These are phyloP conservation scores for Hyles lineata DNA, from an alignment of 2,888 invertebrate species.

Conservation along the genomic window DNA sequence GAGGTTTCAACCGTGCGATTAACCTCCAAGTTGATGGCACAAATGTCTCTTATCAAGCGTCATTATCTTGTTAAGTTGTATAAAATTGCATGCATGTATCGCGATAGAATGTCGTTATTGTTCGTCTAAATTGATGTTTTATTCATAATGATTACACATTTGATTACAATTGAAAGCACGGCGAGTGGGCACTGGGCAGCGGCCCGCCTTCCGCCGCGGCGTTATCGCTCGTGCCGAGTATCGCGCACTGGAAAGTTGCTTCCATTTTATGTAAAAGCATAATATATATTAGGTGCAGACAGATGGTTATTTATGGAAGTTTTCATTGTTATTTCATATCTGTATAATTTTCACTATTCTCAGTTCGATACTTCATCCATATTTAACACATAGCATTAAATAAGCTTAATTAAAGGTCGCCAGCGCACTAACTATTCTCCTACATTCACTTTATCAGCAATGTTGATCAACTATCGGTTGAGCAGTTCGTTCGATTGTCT, in stretches of 20 bases:
- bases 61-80: slow-evolving; percentile 9
- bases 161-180: slow-evolving; percentile 46
- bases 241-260: slow-evolving; percentile 52
- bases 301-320: not conserved
- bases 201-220: slow-evolving; percentile 42
- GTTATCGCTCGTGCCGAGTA: not conserved
- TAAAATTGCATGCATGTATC: slow-evolving; percentile 23
- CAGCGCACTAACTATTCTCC: no score
- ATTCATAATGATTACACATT: slow-evolving; percentile 49
- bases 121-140: slow-evolving; percentile 47
- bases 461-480: not conserved
- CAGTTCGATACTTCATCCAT: no score
- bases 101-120: slow-evolving; percentile 43
- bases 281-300: slow-evolving; percentile 12
- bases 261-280: slow-evolving; percentile 36
- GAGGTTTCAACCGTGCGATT: not conserved
- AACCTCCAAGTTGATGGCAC: not conserved
- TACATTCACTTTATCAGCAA: no score
- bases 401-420: no score
- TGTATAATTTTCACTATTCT: not conserved
- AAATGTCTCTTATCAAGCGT: slow-evolving; percentile 24
- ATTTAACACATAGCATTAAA: no score
- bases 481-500: not conserved
- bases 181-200: slow-evolving; percentile 34
- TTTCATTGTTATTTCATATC: not conserved